Conservation (phyloP, 2,113 vertebrate species). For the Callithrix jacchus region DNA sequence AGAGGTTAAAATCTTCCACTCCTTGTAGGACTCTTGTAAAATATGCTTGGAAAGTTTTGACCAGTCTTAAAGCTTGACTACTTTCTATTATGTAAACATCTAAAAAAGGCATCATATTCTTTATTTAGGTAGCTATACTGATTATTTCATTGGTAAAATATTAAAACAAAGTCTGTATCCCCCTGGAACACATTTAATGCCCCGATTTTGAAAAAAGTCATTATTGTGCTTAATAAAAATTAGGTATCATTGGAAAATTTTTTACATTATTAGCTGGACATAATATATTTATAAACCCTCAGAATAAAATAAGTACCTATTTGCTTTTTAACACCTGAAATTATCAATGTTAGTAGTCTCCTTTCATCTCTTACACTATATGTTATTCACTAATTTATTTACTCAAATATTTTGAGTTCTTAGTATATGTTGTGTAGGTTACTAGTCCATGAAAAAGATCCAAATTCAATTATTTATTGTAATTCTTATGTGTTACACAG, state of each 20-base stretch:
- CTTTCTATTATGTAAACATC: not conserved
- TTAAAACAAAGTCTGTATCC: not conserved
- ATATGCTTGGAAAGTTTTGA: not conserved
- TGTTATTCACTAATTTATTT: not conserved
- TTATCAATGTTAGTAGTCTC: not conserved
- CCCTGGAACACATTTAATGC: not conserved
- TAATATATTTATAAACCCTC: not conserved
- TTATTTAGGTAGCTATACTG: not conserved
- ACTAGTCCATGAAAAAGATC: not conserved
- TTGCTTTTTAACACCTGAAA: not conserved
- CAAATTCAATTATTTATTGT: not conserved
- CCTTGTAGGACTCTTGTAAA: not conserved
- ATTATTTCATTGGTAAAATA: not conserved
- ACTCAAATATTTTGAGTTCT: not conserved
- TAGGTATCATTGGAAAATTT: not conserved
- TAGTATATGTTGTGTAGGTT: not conserved
- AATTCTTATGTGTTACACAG: not conserved
- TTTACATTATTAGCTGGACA: not conserved
- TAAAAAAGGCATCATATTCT: not conserved
- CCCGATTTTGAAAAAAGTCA: no score
- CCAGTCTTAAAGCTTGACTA: not conserved
- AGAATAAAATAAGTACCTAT: not conserved
- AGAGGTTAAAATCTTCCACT: not conserved
- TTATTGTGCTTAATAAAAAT: no score
- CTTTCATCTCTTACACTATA: not conserved